Base-by-base conservation (phyloP, 1,140 invertebrate species). In the Pachyrhynchus sulphureomaculatus region DNA sequence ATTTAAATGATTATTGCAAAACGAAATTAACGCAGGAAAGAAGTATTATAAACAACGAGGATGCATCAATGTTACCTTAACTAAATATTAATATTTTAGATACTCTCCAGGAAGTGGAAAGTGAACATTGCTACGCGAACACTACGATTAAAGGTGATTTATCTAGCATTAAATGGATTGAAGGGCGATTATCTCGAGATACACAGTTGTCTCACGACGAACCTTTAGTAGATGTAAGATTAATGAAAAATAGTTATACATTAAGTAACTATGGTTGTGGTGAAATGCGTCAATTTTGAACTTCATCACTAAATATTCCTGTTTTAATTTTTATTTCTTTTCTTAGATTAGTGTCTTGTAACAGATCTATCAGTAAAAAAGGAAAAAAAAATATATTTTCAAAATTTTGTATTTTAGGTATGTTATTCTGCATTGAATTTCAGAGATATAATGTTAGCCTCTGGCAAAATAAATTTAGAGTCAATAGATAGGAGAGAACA, bases 151-250 rank as follows among this genome's bases (percentile, higher is more conserved):
- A 88, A 65, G 93, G 94, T 45, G 95, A 98, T 75, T 77, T 98
- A 15, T 89, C 88, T 0, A 89, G 89, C 29, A 72, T 98, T 1
- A 83, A 77, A 10, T 98, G 95, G 95, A 78, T 95, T 1, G 79
- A 90, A 75, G 88, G 84, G 49, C 79, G 81, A 53, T 48, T 83
- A 47, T 54, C 74, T 13, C 57, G 72, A 23, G 65, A 82, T 34
- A 74, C 73, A 32, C 51, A 80, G 66, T 49, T 84, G 0, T 62
- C 83, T 0, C 77, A 80, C 1, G 42, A 79, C 84, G 72, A 52
- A 32, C 17, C n/a, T 5, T 18, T 48, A 10, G 12, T 48, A 9
- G 17, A 18, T n/a, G 37, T 36, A 54, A 54, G 23, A 24, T 2
- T 20, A 45, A 39, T 13, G n/a, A n/a, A n/a, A n/a, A n/a, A n/a